Conservation (phyloP, 2,888 invertebrate species). For the Chymomyza caudatula region DNA sequence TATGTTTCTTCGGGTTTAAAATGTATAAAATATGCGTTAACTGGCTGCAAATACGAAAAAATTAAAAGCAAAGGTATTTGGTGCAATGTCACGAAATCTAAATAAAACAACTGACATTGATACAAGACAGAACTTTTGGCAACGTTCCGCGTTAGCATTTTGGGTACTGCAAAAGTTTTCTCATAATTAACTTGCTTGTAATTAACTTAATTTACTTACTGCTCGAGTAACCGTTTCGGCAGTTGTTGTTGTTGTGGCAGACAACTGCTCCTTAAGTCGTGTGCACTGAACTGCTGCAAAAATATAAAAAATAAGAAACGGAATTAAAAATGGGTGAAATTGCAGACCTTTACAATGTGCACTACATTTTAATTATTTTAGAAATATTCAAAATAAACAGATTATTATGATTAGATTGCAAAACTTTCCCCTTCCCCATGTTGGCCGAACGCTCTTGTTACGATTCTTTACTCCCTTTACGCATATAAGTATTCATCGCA, state of each 20-base stretch:
- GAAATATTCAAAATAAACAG: background rate
- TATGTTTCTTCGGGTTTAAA: background rate
- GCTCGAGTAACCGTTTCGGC: slow-evolving; percentile 2
- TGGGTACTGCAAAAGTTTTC: slow-evolving; percentile 52
- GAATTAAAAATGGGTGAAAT: background rate
- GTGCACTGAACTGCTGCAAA: background rate
- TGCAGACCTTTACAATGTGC: background rate
- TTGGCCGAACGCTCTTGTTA: too few species aligned
- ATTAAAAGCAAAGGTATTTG: background rate
- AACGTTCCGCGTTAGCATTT: background rate
- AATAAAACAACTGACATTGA: background rate
- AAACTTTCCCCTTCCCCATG: too few species aligned
- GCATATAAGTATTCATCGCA: too few species aligned
- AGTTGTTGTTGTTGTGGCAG: background rate
- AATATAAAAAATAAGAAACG: background rate
- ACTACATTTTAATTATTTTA: too few species aligned
- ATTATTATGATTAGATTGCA: background rate
- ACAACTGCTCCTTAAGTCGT: background rate
- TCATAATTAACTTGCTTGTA: slow-evolving; percentile 59
- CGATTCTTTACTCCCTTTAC: too few species aligned
- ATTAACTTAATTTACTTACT: slow-evolving; percentile 62
- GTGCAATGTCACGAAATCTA: background rate
- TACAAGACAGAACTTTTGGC: background rate
- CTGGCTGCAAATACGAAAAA: background rate
- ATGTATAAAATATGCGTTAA: background rate